Evolutionary conservation across 2,888 invertebrate species (phyloP), one percentile per base, ranked within the genome.

Genomic region (Pycnomerus fuliginosus): DNA sequence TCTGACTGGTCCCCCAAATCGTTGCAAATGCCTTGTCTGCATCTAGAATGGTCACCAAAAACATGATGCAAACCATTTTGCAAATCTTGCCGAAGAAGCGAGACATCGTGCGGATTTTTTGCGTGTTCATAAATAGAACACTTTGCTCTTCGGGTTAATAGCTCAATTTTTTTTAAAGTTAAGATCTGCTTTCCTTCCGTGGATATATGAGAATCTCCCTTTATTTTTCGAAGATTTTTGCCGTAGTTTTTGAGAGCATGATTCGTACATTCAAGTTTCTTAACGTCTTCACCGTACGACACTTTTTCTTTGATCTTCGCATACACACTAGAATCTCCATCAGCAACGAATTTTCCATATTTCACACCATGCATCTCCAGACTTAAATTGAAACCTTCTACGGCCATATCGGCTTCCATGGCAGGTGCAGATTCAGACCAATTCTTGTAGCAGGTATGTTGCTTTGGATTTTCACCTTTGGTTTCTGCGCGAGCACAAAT

Each of bases 191-290:
- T 16, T 4, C 50, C 52, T 30, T 36, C 16, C 4, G 43, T 10
- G 16, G 35, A 29, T 5, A 56, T 52, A 4, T 40, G 20, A 0
- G 35, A 50, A 32, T 55, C 55, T 10, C n/a, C 25, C 39, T 55
- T 53, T 4, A 50, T 34, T 20, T 39, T 44, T 3, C 29, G 16
- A 10, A 55, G 37, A n/a, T 37, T 24, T 24, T 53, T 55, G 3
- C 52, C 52, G 28, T 53, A 56, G 44, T 56, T 56, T 39, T 55
- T 56, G 11, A 58, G 8, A 3, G 40, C 43, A 36, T 55, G 55
- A 30, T 56, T 58, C 5, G 51, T 47, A 25, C 55, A 57, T 24
- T 52, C 50, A 16, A 52, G 32, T 48, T 58, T 53, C 27, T 30
- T 25, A 5, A 54, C 43, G 10, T 49, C 36, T 13, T 31, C 27